Percentiles rank a stretch among this genome's conserved stretches.
Conservation (phyloP, 2,797 vertebrate species). For the Xenops minutus region DNA sequence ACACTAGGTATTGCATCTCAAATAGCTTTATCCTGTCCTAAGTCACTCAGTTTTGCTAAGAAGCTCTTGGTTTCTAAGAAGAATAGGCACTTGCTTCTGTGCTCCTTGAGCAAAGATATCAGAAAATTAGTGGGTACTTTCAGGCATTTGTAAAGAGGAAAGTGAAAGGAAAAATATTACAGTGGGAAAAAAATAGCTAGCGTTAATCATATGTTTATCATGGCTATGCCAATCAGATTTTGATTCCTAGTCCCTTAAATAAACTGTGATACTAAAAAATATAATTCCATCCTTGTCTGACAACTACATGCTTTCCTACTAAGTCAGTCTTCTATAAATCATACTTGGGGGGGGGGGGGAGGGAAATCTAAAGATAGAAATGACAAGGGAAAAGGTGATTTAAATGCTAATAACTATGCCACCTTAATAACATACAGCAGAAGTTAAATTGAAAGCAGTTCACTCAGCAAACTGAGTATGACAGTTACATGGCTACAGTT, state of each 20-base stretch:
- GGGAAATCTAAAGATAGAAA: neutral
- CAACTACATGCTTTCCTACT: neutral
- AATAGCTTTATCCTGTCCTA: neutral
- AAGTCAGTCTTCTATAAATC: neutral
- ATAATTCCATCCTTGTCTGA: neutral
- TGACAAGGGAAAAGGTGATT: neutral
- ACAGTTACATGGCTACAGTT: neutral
- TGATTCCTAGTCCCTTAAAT: neutral
- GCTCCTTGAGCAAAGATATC: neutral
- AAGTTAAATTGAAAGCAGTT: neutral
- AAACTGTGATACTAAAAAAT: neutral
- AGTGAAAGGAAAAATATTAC: neutral
- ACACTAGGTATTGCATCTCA: neutral
- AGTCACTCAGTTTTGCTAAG: neutral
- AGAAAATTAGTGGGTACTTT: neutral
- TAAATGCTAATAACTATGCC: slow-evolving; percentile 4
- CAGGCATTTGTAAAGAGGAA: neutral
- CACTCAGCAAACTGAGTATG: neutral
- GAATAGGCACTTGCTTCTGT: neutral
- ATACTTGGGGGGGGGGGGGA: rapidly evolving
- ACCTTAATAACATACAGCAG: neutral
- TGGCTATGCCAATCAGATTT: neutral
- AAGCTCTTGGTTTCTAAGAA: neutral
- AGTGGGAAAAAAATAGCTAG: neutral
- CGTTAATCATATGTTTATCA: neutral